These are phyloP conservation scores for Brachymystax lenok DNA, from an alignment of 2,797 vertebrate genomes.

Conservation along the genomic window DNA sequence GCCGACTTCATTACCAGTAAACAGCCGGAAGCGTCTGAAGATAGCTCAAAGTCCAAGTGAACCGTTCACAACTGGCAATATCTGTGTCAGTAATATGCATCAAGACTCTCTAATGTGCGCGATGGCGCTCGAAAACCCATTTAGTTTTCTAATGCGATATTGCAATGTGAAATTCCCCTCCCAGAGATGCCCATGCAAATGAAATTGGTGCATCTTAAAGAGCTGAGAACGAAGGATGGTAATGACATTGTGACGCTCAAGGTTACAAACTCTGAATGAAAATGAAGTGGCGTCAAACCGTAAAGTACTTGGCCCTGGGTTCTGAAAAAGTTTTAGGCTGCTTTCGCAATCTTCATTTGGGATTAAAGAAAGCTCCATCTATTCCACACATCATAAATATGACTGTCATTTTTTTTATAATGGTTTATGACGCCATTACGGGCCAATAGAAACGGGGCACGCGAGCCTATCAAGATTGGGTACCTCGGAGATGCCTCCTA, in stretches of 20 bases:
- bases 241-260: constrained; percentile 54
- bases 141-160: constrained; percentile 65
- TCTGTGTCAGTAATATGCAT: constrained; percentile 58
- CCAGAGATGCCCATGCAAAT: constrained; percentile 63
- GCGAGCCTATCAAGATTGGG: constrained; percentile 14
- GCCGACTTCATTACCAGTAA: constrained; percentile 69
- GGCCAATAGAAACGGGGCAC: constrained; percentile 13
- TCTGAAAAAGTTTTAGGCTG: constrained; percentile 24
- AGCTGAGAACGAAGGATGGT: constrained; percentile 33
- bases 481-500: constrained; percentile 24
- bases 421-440: constrained; percentile 19
- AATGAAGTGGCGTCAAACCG: background rate
- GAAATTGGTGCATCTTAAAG: constrained; percentile 63
- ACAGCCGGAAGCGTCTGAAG: constrained; percentile 59
- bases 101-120: constrained; percentile 63
- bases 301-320: background rate
- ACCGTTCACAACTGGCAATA: constrained; percentile 50
- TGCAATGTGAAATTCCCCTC: constrained; percentile 49
- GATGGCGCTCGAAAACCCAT: constrained; percentile 67
- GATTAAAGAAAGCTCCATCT: constrained; percentile 3
- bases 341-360: constrained; percentile 15
- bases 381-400: constrained; percentile 12
- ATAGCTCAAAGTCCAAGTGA: constrained; percentile 57
- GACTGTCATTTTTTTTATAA: constrained; percentile 12
- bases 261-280: constrained; percentile 56